These are phyloP conservation scores for Dascyllus trimaculatus DNA, from an alignment of 2,113 vertebrate genomes.

Conservation along the genomic window DNA sequence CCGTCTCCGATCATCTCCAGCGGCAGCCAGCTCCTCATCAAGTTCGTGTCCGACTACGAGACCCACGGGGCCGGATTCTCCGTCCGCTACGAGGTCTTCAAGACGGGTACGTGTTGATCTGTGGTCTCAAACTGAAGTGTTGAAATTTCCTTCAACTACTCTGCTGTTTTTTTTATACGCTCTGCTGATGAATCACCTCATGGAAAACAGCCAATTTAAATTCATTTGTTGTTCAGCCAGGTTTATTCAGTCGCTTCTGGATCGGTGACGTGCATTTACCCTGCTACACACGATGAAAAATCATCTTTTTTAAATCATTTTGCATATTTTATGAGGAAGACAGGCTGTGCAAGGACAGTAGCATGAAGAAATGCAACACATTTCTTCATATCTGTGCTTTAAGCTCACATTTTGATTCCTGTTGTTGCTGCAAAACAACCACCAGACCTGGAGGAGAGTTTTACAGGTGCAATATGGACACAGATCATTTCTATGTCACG, in stretches of 20 bases:
- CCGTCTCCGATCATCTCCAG: slow-evolving; percentile 94
- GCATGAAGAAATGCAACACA: too few species aligned
- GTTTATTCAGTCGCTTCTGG: slow-evolving; percentile 29
- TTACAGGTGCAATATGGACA: too few species aligned
- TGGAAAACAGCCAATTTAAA: slow-evolving; percentile 40
- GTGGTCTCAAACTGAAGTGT: background rate
- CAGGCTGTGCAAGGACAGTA: too few species aligned
- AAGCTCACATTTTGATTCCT: too few species aligned
- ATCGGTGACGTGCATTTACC: slow-evolving; percentile 20
- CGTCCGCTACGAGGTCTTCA: slow-evolving; percentile 98
- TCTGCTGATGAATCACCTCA: slow-evolving; percentile 29
- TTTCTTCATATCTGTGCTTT: too few species aligned
- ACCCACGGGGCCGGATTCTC: slow-evolving; percentile 98
- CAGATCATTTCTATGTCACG: too few species aligned
- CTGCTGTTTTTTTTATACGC: slow-evolving; percentile 3
- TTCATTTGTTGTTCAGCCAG: slow-evolving; percentile 13
- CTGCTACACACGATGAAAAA: background rate
- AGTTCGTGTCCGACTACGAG: slow-evolving; percentile 98
- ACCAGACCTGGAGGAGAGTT: too few species aligned
- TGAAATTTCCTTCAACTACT: background rate
- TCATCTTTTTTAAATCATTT: too few species aligned
- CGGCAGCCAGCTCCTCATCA: slow-evolving; percentile 93
- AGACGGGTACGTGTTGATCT: slow-evolving; percentile 86
- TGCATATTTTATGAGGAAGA: too few species aligned
- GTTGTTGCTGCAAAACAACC: too few species aligned